Base-by-base conservation (phyloP, 1,140 invertebrate species). In the Amphibalanus amphitrite region DNA sequence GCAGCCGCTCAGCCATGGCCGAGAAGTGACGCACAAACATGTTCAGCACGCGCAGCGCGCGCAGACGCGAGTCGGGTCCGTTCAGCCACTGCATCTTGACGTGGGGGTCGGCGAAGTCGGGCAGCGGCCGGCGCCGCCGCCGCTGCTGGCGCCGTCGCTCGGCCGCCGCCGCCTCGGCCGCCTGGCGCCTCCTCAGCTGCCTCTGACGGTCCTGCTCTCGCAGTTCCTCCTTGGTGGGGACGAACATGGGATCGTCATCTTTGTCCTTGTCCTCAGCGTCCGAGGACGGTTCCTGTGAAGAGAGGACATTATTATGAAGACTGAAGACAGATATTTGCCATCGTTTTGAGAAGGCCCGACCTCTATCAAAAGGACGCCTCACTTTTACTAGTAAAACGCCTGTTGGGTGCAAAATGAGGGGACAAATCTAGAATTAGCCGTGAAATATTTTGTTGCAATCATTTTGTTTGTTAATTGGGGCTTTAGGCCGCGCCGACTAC, bases 1-100 rank as follows among this genome's bases (percentile, higher is more conserved):
- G 82, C 75, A 85, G 86, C 29, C 80, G 81, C 68, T 84, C 80
- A 0, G 86, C 86, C 80, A 89, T 87, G 70, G 85, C 80, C 28
- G 89, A 82, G 72, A 89, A 90, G 74, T 88, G 86, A 28, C 83
- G 77, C 47, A 88, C 85, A 73, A 92, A 88, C 71, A 89, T 85
- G 73, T 86, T 83, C 0, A 91, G 77, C 20, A 79, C 65, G n/a
- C 65, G 68, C 28, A 73, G 71, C 20, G 72, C 70, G 28, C 75
- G 74, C 6, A 73, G 69, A 3, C 10, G 47, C 10, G 23, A 59
- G 47, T 20, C 47, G 28, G n/a, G n/a, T n/a, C 74, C 72, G 72
- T 76, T 75, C 25, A 76, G 70, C 15, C 69, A 67, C 47, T 75
- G 38, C 15, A 76, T 71, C 28, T 75, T 76, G 33, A 59, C 47